A percentile compares a stretch with the other conserved stretches of the same genome.
Conservation (phyloP, 2,888 invertebrate species). For the Sussaba pulchella region DNA sequence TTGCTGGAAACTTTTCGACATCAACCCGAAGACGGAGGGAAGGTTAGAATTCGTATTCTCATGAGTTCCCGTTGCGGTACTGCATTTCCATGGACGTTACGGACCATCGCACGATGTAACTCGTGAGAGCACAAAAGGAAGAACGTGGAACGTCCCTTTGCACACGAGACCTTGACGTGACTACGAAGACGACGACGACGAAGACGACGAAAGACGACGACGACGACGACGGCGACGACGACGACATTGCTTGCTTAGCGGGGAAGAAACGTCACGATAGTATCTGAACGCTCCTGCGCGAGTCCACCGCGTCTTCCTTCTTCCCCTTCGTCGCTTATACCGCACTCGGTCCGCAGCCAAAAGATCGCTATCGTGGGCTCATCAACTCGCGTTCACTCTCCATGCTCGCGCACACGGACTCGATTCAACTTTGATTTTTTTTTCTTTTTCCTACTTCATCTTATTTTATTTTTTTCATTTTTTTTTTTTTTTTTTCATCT, state of each 20-base stretch:
- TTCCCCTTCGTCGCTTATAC: conserved; percentile 40
- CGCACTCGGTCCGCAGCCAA: conserved; percentile 64
- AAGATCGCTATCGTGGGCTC: conserved; percentile 75
- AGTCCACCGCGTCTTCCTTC: conserved; percentile 68
- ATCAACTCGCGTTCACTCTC: conserved; percentile 74
- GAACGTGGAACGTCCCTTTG: conserved; percentile 56
- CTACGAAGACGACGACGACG: conserved; percentile 68
- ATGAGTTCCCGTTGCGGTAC: not conserved
- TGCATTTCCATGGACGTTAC: conserved; percentile 46
- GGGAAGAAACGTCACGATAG: conserved; percentile 74
- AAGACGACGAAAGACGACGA: conserved; percentile 39
- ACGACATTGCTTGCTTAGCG: conserved; percentile 57
- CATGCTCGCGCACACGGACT: conserved; percentile 70
- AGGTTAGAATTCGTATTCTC: not conserved
- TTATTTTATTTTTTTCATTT: conserved; percentile 8
- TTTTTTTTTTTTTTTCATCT: conserved; percentile 29
- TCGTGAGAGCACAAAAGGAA: conserved; percentile 64
- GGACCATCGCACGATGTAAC: conserved; percentile 71
- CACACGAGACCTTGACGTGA: conserved; percentile 71
- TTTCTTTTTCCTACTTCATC: not conserved
- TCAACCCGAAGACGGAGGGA: not conserved
- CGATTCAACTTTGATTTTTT: conserved; percentile 60
- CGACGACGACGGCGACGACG: conserved; percentile 16
- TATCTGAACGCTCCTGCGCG: conserved; percentile 73
- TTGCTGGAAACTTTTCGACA: not conserved